Evolutionary conservation across 2,888 invertebrate genomes (phyloP), one percentile per base, ranked within the genome.

Genomic region (Merodon equestris): DNA sequence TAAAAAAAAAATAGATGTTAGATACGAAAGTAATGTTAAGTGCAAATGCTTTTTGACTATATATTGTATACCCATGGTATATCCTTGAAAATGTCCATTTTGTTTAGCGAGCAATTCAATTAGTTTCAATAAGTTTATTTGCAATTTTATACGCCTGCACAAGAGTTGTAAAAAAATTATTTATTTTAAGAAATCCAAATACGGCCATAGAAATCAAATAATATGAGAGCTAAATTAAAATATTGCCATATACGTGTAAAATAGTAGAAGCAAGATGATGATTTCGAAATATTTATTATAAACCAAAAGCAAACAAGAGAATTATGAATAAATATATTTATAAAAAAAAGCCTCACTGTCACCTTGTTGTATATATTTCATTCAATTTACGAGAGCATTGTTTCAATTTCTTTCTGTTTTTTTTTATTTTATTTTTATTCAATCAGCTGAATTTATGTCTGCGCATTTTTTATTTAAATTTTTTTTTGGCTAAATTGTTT

Each of bases 401-500:
- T 27, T n/a, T n/a, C n/a, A n/a, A 7, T 27, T 47, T 57, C 40
- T 56, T 58, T 34, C 27, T 18, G 10, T 1, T 51, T 50, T 57
- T 44, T 72, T 56, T 57, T 53, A 58, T 57, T n/a, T 40, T 50
- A 61, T 61, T 54, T 18, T 58, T 27, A 27, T 47, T 48, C 44
- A 74, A 79, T 79, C 74, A 74, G 79, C 74, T 79, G 73, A 74
- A 67, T 42, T 50, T 57, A 36, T 3, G 13, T 48, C 56, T 48
- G 13, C n/a, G n/a, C 38, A 54, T 40, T 17, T 36, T 44, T 40
- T 53, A 18, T 50, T 70, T 60, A 36, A 13, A n/a, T 14, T 54
- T 70, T 50, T 15, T 48, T 34, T 58, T n/a, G n/a, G 63, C 42
- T 68, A 67, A 79, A 79, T 79, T 74, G 79, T 79, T 79, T 79